phyloP scores from a whole-genome alignment of 1,140 invertebrate species.

The Drosophila leontia region DNA sequence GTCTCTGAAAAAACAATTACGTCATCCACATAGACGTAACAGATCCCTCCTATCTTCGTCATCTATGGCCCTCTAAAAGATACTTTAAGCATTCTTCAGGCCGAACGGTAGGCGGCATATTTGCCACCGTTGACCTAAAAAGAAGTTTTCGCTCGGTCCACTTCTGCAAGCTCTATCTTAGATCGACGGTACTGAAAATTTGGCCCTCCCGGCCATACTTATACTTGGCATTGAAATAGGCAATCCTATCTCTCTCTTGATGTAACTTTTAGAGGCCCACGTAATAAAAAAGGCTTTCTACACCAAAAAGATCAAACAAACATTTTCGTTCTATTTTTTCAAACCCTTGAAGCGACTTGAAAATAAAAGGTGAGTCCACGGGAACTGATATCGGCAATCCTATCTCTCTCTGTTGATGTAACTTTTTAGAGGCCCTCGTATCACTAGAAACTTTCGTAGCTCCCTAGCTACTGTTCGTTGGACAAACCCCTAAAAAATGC shows the following conservation, averaged over 20 bases:
- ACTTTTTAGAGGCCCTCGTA: constrained; percentile 4
- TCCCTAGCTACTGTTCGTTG: constrained; percentile 1
- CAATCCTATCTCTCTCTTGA: too few relatives aligned
- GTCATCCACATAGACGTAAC: background rate
- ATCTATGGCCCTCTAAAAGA: background rate
- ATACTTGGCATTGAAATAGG: background rate
- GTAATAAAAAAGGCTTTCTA: too few relatives aligned
- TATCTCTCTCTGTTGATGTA: background rate
- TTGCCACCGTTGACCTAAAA: background rate
- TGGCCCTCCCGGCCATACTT: background rate
- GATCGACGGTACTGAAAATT: background rate
- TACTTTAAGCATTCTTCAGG: background rate
- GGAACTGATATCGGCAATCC: background rate
- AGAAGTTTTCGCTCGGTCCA: background rate
- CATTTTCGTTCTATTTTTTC: constrained; percentile 9
- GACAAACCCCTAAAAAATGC: constrained; percentile 3
- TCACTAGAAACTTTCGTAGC: background rate
- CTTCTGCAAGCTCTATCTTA: background rate
- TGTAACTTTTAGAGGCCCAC: too few relatives aligned
- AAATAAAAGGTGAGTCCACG: constrained; percentile 1
- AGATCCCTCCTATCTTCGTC: background rate
- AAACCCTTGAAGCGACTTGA: constrained; percentile 10
- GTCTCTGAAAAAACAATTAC: background rate
- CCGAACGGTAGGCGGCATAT: background rate
- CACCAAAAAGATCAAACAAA: too few relatives aligned